Evolutionary conservation across 2,113 vertebrate species (phyloP).

Genomic region (Phocoena phocoena): DNA sequence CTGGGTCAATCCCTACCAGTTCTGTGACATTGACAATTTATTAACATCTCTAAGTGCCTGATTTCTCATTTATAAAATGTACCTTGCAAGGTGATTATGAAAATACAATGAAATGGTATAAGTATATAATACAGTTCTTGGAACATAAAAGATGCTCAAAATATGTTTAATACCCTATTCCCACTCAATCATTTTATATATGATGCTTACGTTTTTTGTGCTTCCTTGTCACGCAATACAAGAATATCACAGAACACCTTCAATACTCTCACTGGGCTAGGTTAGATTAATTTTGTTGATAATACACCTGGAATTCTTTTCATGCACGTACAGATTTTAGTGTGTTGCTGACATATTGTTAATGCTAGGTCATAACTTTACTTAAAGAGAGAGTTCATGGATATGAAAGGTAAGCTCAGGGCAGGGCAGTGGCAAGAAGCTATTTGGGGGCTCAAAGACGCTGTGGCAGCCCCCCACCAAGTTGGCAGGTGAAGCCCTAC

Average conservation of each 20-base stretch:
- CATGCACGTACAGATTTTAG: not conserved
- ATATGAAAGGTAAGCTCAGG: not conserved
- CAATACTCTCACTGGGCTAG: not conserved
- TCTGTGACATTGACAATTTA: not conserved
- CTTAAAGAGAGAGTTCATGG: not conserved
- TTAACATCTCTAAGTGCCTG: not conserved
- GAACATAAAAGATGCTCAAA: not conserved
- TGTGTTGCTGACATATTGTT: not conserved
- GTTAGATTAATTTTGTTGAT: not conserved
- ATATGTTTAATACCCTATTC: not conserved
- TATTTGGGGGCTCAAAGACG: not conserved
- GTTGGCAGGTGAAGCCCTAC: not conserved
- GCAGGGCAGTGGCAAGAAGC: not conserved
- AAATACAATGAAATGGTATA: not conserved
- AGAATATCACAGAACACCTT: not conserved
- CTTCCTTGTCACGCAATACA: not conserved
- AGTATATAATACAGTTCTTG: not conserved
- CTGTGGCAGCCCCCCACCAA: not conserved
- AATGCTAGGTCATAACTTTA: not conserved
- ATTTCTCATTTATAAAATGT: slow-evolving; percentile 10
- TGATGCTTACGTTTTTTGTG: not conserved
- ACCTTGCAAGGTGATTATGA: not conserved
- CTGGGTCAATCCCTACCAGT: not conserved
- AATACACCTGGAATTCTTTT: not conserved
- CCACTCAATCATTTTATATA: not conserved